Evolutionary conservation across 2,888 invertebrate species (phyloP).

Genomic region (Trichogramma dendrolimi): DNA sequence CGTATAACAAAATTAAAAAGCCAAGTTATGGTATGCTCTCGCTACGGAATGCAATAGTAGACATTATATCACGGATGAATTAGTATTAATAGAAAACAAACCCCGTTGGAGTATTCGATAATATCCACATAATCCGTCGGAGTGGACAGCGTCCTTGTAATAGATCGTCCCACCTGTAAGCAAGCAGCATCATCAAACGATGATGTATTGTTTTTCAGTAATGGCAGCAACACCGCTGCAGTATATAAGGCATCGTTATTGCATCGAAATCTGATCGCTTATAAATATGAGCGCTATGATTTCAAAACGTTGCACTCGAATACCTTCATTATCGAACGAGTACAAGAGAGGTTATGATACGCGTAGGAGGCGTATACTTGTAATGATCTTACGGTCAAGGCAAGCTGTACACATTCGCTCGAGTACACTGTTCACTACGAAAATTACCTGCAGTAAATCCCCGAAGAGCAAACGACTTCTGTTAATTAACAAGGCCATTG

Average conservation of each 20-base stretch:
- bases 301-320: conserved; percentile 16
- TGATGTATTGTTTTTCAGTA: too few relatives aligned
- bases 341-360: conserved; percentile 18
- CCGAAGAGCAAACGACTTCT: not conserved
- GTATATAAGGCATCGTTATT: conserved; percentile 9
- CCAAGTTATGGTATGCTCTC: too few relatives aligned
- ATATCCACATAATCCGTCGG: too few relatives aligned
- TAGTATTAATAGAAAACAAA: conserved; percentile 21
- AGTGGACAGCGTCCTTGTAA: conserved; percentile 35
- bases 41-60: too few relatives aligned
- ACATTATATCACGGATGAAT: too few relatives aligned
- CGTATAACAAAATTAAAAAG: too few relatives aligned
- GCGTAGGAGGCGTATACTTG: conserved; percentile 2
- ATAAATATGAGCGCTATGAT: conserved; percentile 5
- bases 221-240: too few relatives aligned
- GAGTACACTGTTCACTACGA: not conserved
- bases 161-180: conserved; percentile 39
- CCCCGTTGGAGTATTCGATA: conserved; percentile 32
- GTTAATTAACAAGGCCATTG: conserved; percentile 15
- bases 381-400: conserved; percentile 15
- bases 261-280: too few relatives aligned
- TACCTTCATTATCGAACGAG: not conserved
- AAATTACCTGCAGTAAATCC: conserved; percentile 16
- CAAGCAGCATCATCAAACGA: conserved; percentile 1
- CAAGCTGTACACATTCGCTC: not conserved